Conservation (phyloP, 2,888 invertebrate species). For the Deroplatys truncata region DNA sequence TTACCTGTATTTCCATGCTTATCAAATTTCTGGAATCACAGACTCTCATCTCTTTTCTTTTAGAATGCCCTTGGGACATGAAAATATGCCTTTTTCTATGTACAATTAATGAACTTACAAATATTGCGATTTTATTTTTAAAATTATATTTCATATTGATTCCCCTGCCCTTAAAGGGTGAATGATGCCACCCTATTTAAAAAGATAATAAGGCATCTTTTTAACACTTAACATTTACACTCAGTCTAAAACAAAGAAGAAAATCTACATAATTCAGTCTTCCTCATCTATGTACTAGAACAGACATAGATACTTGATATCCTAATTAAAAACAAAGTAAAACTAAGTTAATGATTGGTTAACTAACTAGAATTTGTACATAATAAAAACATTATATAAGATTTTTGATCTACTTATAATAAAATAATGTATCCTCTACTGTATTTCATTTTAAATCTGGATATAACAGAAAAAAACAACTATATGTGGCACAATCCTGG, state of each 20-base stretch:
- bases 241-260: constrained; percentile 24
- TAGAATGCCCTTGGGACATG: constrained; percentile 23
- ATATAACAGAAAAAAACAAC: constrained; percentile 17
- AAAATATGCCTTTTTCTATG: constrained; percentile 7
- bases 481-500: constrained; percentile 22
- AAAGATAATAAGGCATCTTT: constrained; percentile 22
- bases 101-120: constrained; percentile 16
- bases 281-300: constrained; percentile 19
- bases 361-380: constrained; percentile 28
- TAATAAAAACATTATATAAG: constrained; percentile 24
- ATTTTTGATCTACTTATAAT: constrained; percentile 20
- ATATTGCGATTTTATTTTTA: neutral
- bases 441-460: constrained; percentile 11
- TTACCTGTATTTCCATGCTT: neutral
- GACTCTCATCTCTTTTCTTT: constrained; percentile 8
- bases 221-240: constrained; percentile 16
- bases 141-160: neutral
- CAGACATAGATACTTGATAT: constrained; percentile 17
- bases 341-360: constrained; percentile 23
- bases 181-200: constrained; percentile 6
- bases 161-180: neutral
- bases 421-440: constrained; percentile 17
- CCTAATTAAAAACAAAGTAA: constrained; percentile 19
- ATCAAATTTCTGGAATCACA: constrained; percentile 16
- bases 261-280: constrained; percentile 22